Percentiles rank a stretch among this genome's conserved stretches.
Evolutionary conservation across 2,113 vertebrate genomes (phyloP).

Genomic region (Vidua chalybeata): DNA sequence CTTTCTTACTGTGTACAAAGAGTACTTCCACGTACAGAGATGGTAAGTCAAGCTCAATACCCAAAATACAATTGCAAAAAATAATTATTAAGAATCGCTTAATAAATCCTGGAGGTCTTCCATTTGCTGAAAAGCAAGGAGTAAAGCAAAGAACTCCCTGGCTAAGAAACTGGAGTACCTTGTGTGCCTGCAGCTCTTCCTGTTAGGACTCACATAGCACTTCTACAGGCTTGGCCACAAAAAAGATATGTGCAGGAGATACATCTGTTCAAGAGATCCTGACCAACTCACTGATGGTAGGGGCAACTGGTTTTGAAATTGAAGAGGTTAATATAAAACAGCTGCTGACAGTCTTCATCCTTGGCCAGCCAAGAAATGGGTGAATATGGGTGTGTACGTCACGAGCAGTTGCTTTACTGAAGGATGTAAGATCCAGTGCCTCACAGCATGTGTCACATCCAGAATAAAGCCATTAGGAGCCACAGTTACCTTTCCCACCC

Average conservation of each 20-base stretch:
- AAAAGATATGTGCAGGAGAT: not conserved
- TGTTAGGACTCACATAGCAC: not conserved
- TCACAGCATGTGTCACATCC: fast-evolving
- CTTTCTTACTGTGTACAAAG: not conserved
- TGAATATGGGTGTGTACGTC: fast-evolving
- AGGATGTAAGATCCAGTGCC: not conserved
- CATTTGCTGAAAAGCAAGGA: not conserved
- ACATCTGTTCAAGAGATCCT: not conserved
- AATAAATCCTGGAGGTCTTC: not conserved
- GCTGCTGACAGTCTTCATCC: not conserved
- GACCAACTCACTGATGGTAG: not conserved
- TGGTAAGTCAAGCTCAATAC: not conserved
- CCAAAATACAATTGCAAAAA: not conserved
- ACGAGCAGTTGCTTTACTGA: not conserved
- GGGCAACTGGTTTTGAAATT: not conserved
- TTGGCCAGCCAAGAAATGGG: not conserved
- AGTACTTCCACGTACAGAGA: not conserved
- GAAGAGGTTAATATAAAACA: not conserved
- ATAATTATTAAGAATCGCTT: not conserved
- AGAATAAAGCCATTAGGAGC: not conserved
- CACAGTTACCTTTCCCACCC: not conserved
- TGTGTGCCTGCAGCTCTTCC: not conserved
- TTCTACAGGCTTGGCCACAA: not conserved
- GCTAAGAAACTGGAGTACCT: not conserved
- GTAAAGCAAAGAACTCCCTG: not conserved